Evolutionary conservation across 2,113 vertebrate genomes (phyloP).

Genomic region (Macaca fascicularis): DNA sequence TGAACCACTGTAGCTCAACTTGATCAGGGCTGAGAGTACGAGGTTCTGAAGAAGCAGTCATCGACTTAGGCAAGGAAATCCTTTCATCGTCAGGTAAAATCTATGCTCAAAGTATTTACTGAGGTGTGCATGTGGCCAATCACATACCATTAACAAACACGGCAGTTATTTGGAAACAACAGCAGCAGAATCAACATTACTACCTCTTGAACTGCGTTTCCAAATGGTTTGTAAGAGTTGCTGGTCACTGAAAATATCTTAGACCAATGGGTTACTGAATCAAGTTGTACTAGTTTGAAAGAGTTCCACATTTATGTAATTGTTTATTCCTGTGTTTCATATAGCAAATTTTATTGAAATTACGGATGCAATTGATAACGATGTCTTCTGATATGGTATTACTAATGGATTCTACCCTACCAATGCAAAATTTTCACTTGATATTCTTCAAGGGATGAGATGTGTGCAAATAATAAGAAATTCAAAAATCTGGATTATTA

Average conservation of each 20-base stretch:
- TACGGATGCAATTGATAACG: background rate
- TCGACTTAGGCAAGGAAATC: background rate
- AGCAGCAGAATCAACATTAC: background rate
- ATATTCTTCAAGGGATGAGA: background rate
- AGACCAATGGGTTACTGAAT: background rate
- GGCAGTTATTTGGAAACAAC: background rate
- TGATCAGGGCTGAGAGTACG: background rate
- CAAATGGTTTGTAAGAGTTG: background rate
- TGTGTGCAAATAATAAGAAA: background rate
- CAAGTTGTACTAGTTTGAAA: background rate
- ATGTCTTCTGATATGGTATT: background rate
- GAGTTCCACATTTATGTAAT: background rate
- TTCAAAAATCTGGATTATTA: background rate
- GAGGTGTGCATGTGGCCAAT: background rate
- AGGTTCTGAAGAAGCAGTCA: background rate
- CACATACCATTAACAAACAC: fast-evolving
- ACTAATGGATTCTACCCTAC: background rate
- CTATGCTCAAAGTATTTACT: background rate
- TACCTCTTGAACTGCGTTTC: background rate
- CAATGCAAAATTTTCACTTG: fast-evolving
- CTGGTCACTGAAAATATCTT: background rate
- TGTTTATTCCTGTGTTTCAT: background rate
- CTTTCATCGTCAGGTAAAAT: background rate
- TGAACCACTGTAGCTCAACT: fast-evolving
- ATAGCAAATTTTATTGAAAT: background rate